A percentile compares a stretch with the other conserved stretches of the same genome.
Conservation (phyloP, 2,888 invertebrate genomes). For the Schizotus pectinicornis region DNA sequence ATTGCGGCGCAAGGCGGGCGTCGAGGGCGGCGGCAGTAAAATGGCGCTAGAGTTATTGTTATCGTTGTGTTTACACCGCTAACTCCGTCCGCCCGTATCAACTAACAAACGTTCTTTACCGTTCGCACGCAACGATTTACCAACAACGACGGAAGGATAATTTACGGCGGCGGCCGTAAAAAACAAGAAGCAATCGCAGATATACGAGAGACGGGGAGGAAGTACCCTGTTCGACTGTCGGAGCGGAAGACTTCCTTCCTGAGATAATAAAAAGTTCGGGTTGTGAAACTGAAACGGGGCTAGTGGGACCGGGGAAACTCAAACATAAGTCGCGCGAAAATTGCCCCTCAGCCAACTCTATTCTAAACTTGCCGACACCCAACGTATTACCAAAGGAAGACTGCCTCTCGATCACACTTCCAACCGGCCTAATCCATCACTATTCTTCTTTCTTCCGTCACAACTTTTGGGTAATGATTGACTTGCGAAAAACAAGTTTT, state of each 20-base stretch:
- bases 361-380: too few species aligned
- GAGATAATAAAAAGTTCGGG: conserved; percentile 4
- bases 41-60: conserved; percentile 26
- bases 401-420: too few species aligned
- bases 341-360: too few species aligned
- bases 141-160: conserved; percentile 1
- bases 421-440: too few species aligned
- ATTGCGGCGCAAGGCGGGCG: conserved; percentile 16
- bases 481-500: too few species aligned
- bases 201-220: background rate
- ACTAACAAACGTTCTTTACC: conserved; percentile 23
- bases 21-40: conserved; percentile 10
- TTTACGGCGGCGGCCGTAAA: conserved; percentile 2
- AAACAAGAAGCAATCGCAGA: background rate
- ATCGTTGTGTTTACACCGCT: conserved; percentile 30
- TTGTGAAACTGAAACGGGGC: too few species aligned
- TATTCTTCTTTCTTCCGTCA: too few species aligned
- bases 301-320: too few species aligned
- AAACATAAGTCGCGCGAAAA: too few species aligned
- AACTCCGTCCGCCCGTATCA: conserved; percentile 26
- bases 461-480: too few species aligned
- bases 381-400: too few species aligned
- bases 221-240: conserved; percentile 1
- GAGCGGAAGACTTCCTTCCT: conserved; percentile 4
- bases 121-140: conserved; percentile 20